These are phyloP conservation scores for Parotia lawesii DNA, from an alignment of 2,113 vertebrate genomes.

Conservation along the genomic window DNA sequence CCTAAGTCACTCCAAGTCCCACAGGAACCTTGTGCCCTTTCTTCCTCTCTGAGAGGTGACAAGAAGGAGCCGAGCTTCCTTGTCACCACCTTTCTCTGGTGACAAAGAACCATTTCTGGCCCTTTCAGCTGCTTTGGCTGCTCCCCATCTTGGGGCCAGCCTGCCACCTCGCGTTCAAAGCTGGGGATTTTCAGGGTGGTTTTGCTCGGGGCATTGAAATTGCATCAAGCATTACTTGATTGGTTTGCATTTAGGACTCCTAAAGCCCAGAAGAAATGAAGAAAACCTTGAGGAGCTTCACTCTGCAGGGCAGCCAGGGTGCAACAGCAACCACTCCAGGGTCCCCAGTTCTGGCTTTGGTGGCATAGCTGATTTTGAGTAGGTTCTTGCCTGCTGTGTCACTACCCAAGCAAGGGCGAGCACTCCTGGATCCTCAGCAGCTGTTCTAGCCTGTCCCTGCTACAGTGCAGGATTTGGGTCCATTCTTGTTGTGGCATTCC, in stretches of 20 bases:
- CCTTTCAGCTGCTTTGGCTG: background rate
- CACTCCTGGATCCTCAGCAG: background rate
- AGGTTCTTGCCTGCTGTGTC: background rate
- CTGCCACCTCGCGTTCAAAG: constrained; percentile 42
- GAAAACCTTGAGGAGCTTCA: background rate
- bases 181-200: background rate
- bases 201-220: background rate
- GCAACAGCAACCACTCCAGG: background rate
- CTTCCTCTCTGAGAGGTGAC: background rate
- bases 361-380: background rate
- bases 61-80: background rate
- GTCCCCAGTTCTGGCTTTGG: background rate
- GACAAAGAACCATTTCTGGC: background rate
- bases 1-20: background rate
- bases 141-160: background rate
- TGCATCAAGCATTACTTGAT: background rate
- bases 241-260: background rate
- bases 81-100: background rate
- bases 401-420: rapidly evolving
- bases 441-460: background rate
- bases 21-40: background rate
- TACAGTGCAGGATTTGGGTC: background rate
- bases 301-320: background rate
- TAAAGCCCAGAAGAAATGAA: background rate
- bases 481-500: background rate